Percentiles rank a stretch among this genome's conserved stretches.
Conservation (phyloP, 2,797 vertebrate species). For the Peromyscus melanophrys region DNA sequence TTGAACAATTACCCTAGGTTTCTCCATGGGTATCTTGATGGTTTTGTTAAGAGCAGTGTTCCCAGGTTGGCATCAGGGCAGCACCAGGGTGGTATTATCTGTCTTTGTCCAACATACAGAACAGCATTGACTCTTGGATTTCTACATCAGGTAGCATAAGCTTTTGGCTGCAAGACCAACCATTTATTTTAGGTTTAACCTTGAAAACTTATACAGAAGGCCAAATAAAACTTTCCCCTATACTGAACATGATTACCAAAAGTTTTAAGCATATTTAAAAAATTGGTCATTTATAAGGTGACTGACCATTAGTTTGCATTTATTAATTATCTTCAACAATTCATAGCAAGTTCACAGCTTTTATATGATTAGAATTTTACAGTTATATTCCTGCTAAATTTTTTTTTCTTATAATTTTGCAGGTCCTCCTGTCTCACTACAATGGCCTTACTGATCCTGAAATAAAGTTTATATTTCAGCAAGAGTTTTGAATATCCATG, state of each 20-base stretch:
- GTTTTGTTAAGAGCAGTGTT: too few species aligned
- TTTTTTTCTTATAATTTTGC: not conserved
- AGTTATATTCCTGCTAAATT: not conserved
- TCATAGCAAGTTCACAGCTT: not conserved
- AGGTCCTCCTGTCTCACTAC: not conserved
- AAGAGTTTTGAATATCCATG: not conserved
- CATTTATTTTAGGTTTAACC: not conserved
- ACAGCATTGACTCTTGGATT: not conserved
- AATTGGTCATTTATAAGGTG: not conserved
- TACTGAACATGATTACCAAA: not conserved
- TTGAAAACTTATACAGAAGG: not conserved
- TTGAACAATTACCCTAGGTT: not conserved
- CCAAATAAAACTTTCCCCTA: not conserved
- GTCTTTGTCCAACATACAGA: not conserved
- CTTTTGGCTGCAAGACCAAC: not conserved
- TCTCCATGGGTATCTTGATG: not conserved
- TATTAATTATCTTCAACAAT: not conserved
- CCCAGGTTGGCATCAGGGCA: not conserved
- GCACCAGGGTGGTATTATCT: accelerated
- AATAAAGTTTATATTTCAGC: not conserved
- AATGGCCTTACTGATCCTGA: not conserved
- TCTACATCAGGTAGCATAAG: not conserved
- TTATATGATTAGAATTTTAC: too few species aligned
- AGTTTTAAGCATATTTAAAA: not conserved
- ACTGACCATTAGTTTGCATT: not conserved